A percentile compares a stretch with the other conserved stretches of the same genome.
These are phyloP conservation scores for Calyptomena viridis DNA, from an alignment of 2,113 vertebrate species.

Conservation along the genomic window DNA sequence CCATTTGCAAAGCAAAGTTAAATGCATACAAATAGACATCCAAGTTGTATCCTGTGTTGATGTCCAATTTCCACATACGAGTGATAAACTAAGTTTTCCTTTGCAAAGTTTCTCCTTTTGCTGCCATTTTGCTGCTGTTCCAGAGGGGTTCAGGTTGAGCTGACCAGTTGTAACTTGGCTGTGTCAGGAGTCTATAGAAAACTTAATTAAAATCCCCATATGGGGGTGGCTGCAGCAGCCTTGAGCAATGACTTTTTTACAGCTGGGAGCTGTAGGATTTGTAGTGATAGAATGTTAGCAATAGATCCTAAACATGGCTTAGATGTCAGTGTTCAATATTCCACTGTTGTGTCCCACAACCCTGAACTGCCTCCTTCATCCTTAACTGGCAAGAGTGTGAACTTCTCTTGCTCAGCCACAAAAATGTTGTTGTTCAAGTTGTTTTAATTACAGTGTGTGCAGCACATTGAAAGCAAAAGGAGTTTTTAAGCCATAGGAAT, in stretches of 20 bases:
- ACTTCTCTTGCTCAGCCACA: background rate
- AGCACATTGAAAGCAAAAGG: background rate
- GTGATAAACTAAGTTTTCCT: background rate
- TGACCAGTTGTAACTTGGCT: background rate
- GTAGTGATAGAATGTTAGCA: background rate
- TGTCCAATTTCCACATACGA: background rate
- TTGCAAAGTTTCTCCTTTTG: background rate
- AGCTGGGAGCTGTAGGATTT: background rate
- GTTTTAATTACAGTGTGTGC: background rate
- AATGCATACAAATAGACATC: background rate
- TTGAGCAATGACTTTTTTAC: background rate
- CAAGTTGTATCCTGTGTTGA: background rate
- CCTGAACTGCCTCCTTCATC: background rate
- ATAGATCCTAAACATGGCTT: background rate
- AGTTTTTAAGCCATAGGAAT: background rate
- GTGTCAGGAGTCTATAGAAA: background rate
- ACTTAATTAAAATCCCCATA: background rate
- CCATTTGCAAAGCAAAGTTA: background rate
- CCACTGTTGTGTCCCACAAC: background rate
- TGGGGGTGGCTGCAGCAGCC: background rate
- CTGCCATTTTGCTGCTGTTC: background rate
- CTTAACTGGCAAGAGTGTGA: background rate
- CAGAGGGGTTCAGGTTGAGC: background rate
- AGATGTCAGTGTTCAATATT: background rate
- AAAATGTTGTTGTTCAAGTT: background rate